Evolutionary conservation across 2,888 invertebrate genomes (phyloP).

Genomic region (Alsophila aescularia): DNA sequence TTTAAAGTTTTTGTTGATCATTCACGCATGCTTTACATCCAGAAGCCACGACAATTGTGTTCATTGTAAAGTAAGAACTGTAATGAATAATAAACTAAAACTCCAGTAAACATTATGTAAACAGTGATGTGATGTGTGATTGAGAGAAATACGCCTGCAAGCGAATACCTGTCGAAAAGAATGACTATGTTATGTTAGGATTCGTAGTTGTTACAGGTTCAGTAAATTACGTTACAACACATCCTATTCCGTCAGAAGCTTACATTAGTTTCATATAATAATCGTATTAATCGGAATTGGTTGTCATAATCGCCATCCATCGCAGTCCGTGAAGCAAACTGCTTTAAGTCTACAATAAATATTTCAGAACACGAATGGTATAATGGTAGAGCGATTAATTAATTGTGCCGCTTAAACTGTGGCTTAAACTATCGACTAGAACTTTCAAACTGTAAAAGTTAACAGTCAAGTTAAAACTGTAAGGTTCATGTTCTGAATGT

Average conservation of each 20-base stretch:
- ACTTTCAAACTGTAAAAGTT: too few relatives aligned
- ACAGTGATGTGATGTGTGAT: constrained; percentile 17
- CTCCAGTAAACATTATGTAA: constrained; percentile 28
- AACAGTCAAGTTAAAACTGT: too few relatives aligned
- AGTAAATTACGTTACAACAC: background rate
- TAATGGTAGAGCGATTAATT: background rate
- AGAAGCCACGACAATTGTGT: constrained; percentile 39
- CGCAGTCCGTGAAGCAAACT: too few relatives aligned
- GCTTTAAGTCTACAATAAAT: background rate
- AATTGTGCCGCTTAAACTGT: background rate
- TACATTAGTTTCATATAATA: background rate
- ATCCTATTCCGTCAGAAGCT: constrained; percentile 1
- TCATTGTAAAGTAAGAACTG: constrained; percentile 20
- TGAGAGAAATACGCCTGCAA: constrained; percentile 28
- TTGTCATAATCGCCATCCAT: too few relatives aligned
- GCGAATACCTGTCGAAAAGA: constrained; percentile 16
- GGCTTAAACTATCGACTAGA: too few relatives aligned
- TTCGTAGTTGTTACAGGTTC: background rate
- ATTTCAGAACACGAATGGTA: constrained; percentile 9
- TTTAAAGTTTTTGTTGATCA: constrained; percentile 16
- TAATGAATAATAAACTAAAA: constrained; percentile 22
- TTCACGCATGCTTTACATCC: constrained; percentile 34
- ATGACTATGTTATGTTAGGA: constrained; percentile 6
- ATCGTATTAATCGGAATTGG: too few relatives aligned
- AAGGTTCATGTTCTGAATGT: too few relatives aligned